Base-by-base conservation (phyloP, 2,113 vertebrate genomes). In the Choloepus hoffmanni region DNA sequence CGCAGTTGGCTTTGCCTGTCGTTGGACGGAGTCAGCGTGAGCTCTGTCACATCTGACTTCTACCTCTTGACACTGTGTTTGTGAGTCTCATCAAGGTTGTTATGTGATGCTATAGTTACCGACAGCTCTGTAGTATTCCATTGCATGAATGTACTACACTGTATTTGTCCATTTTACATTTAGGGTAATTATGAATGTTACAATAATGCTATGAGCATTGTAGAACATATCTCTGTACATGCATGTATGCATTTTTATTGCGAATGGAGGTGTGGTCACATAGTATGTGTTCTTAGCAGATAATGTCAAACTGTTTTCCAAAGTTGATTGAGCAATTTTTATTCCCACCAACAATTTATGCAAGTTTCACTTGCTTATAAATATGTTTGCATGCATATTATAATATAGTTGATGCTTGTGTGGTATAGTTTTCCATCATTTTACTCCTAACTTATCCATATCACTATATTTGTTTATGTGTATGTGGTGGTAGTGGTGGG, bases 391-490 rank as follows among this genome's bases (percentile, higher is more conserved):
- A 21, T 18, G 72, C 23, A 70, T 43, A 55, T 55, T 68, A 36
- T 62, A 24, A 76, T 6, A 55, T 14, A 53, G 40, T 85, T 63
- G 28, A 30, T 36, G 36, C 65, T 81, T 67, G 36, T 19, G n/a
- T 60, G 45, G 33, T 11, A 60, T 84, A 48, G 58, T 48, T 89
- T 94, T 36, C 33, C 7, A 58, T 7, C 9, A 7, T 81, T 88
- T 88, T 82, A 81, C 76, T 73, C 90, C 84, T 84, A 60, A 84
- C 26, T 90, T 23, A 90, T 48, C 19, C 55, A 7, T 85, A 28
- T 72, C 67, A 73, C 23, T 73, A 23, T 53, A 50, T 60, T 81
- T 81, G 23, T 7, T 7, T 30, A 1, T 33, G 62, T 43, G 48
- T 43, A 36, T 74, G 45, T 72, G 55, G 24, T 60, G 16, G 7